Conservation (phyloP, 2,113 vertebrate genomes). For the Pseudorasbora parva region DNA sequence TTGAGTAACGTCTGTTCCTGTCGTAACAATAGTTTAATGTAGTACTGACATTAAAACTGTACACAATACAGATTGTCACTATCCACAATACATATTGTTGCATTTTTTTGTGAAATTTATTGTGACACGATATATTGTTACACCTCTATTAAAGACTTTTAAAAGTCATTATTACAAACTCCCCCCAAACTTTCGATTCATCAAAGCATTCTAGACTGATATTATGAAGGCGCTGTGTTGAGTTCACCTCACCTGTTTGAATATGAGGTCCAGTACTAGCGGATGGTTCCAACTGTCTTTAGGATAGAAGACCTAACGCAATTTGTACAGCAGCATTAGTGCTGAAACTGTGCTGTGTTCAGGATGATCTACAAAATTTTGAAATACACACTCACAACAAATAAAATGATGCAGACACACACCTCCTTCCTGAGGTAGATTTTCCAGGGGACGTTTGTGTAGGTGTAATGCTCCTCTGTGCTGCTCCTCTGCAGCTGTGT, state of each 20-base stretch:
- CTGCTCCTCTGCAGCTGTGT: slow-evolving; percentile 84
- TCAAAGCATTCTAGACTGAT: background rate
- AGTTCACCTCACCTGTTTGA: slow-evolving; percentile 85
- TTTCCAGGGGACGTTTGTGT: slow-evolving; percentile 89
- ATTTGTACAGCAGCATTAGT: slow-evolving; percentile 7
- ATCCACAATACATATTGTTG: no score
- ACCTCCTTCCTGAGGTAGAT: slow-evolving; percentile 96
- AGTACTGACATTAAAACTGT: no score
- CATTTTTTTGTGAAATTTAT: no score
- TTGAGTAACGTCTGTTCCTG: no score
- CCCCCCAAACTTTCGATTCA: background rate
- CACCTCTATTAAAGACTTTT: background rate
- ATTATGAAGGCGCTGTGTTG: background rate
- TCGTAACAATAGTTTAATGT: no score
- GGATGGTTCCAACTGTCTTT: slow-evolving; percentile 90
- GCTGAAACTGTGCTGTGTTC: background rate
- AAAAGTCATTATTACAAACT: background rate
- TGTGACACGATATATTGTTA: no score
- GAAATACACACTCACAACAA: background rate
- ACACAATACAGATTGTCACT: no score
- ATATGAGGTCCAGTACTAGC: slow-evolving; percentile 89
- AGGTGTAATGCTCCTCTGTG: slow-evolving; percentile 87
- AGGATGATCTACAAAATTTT: background rate
- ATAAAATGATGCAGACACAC: background rate
- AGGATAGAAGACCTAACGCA: slow-evolving; percentile 92